Percentiles rank a stretch among this genome's conserved stretches.
Evolutionary conservation across 2,797 vertebrate species (phyloP).

Genomic region (Anas bernieri): DNA sequence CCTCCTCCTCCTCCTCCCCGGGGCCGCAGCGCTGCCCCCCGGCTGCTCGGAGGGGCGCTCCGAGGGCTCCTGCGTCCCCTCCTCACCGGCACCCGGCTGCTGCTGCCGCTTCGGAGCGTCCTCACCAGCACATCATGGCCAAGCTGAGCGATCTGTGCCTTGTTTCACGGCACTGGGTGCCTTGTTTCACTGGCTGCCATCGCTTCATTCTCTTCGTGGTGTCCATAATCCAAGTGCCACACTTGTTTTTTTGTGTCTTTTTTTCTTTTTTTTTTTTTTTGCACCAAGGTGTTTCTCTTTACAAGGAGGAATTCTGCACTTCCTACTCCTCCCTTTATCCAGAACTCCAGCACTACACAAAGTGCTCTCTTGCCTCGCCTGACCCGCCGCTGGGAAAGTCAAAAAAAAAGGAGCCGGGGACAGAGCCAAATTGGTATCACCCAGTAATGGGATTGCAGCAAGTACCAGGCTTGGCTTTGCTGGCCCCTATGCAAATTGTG

Average conservation of each 20-base stretch:
- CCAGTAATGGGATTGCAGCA: background rate
- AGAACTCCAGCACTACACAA: fast-evolving
- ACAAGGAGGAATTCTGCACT: fast-evolving
- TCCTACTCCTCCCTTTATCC: background rate
- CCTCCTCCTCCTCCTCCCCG: too few species aligned
- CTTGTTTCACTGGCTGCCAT: fast-evolving
- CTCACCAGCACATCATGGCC: too few species aligned
- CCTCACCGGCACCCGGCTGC: too few species aligned
- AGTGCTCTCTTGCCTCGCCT: background rate
- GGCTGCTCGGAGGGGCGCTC: too few species aligned
- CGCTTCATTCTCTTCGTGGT: fast-evolving
- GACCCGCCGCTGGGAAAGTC: background rate
- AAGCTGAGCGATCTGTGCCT: fast-evolving
- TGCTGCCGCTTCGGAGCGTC: too few species aligned
- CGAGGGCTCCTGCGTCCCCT: too few species aligned
- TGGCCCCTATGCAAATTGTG: too few species aligned
- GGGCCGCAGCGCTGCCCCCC: background rate
- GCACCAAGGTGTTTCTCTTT: background rate
- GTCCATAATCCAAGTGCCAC: fast-evolving
- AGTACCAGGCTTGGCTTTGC: background rate
- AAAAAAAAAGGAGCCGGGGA: background rate
- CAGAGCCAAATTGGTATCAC: background rate
- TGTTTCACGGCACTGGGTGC: too few species aligned
- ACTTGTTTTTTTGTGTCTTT: too few species aligned
- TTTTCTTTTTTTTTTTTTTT: too few species aligned